Evolutionary conservation across 2,797 vertebrate species (phyloP).

Genomic region (Steatocranus sp.): DNA sequence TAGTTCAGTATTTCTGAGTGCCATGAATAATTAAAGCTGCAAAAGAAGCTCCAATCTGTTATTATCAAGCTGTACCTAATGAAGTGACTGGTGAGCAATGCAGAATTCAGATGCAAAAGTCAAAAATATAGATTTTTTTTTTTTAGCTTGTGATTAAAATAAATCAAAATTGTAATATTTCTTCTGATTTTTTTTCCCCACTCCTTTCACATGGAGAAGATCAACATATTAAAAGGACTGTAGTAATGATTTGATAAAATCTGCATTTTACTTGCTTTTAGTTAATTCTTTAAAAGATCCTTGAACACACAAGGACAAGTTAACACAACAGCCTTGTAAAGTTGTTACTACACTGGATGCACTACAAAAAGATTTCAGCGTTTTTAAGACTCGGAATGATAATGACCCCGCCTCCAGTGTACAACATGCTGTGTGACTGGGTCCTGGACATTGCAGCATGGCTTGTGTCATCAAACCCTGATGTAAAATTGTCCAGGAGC

Average conservation of each 20-base stretch:
- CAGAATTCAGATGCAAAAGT: background rate
- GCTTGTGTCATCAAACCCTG: background rate
- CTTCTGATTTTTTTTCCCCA: fast-evolving
- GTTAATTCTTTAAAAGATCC: background rate
- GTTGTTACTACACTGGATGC: background rate
- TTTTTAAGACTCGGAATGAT: background rate
- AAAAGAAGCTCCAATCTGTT: background rate
- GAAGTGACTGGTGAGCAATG: background rate
- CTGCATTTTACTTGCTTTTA: background rate
- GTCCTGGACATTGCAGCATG: background rate
- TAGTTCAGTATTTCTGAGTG: background rate
- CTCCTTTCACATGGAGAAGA: background rate
- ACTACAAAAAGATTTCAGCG: background rate
- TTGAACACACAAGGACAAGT: background rate
- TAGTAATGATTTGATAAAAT: background rate
- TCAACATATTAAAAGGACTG: background rate
- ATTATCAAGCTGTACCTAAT: background rate
- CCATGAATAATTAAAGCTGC: background rate
- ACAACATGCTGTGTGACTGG: background rate
- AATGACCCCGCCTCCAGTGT: fast-evolving
- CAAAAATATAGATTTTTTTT: background rate
- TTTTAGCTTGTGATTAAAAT: background rate
- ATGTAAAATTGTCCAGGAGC: background rate
- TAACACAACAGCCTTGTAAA: background rate
- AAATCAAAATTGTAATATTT: background rate